Conservation (phyloP, 1,140 invertebrate species). For the Drosophila erecta region DNA sequence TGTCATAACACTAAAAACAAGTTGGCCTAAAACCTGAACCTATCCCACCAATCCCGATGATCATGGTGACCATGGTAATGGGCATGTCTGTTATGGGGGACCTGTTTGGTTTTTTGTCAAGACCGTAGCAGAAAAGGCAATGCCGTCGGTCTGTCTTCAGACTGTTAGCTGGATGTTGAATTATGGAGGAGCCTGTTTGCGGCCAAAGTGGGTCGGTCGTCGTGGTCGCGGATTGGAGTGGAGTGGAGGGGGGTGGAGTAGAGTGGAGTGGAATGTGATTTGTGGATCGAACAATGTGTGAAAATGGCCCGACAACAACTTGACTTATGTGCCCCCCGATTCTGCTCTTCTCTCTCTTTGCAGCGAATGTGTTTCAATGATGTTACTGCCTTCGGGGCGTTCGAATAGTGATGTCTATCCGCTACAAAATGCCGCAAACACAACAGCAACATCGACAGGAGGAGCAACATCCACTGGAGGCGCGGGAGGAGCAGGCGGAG, state of each 20-base stretch:
- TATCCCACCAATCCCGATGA: conserved; percentile 60
- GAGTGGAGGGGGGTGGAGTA: no score
- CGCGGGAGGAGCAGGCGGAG: conserved; percentile 1
- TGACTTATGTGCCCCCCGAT: conserved; percentile 25
- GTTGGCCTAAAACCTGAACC: conserved; percentile 71
- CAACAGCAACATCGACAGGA: conserved; percentile 20
- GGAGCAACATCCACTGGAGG: conserved; percentile 7
- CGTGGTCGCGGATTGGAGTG: conserved; percentile 15
- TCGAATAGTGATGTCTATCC: conserved; percentile 84
- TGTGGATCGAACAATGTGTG: conserved; percentile 58
- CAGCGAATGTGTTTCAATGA: conserved; percentile 83
- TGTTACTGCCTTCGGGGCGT: conserved; percentile 84
- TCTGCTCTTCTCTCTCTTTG: conserved; percentile 23
- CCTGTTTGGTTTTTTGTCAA: conserved; percentile 55
- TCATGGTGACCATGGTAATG: conserved; percentile 28
- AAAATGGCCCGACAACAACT: conserved; percentile 54
- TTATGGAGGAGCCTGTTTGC: conserved; percentile 76
- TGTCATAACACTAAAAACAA: conserved; percentile 76
- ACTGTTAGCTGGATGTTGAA: conserved; percentile 54
- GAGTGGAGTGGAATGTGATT: conserved; percentile 65
- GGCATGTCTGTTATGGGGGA: conserved; percentile 50
- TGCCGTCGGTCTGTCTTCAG: conserved; percentile 43
- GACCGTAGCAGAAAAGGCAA: conserved; percentile 35
- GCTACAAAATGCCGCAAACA: conserved; percentile 70
- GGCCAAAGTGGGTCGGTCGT: conserved; percentile 60